phyloP scores from a whole-genome alignment of 2,797 vertebrate species.

The Pseudochirops corinnae region DNA sequence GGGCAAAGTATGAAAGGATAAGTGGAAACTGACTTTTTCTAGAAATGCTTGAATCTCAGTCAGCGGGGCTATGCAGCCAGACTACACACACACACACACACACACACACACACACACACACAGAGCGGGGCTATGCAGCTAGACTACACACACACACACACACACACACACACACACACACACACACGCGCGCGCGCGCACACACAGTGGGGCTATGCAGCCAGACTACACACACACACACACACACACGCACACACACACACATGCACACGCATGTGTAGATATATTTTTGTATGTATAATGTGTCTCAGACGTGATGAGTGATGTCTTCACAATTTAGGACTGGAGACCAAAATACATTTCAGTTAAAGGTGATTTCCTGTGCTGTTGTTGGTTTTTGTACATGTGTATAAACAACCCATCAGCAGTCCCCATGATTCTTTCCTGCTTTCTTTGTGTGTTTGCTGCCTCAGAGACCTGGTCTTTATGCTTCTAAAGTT shows the following conservation, averaged over 20 bases:
- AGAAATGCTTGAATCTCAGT: neutral
- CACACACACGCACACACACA: too few relatives aligned
- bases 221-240: too few relatives aligned
- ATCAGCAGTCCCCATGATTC: neutral
- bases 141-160: too few relatives aligned
- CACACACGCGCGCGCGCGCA: too few relatives aligned
- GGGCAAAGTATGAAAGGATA: neutral
- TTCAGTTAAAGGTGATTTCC: neutral
- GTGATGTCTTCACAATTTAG: neutral
- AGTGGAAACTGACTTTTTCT: conserved; percentile 60
- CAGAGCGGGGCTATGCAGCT: too few relatives aligned
- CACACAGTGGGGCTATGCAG: too few relatives aligned
- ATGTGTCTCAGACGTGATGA: neutral
- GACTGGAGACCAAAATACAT: conserved; percentile 24
- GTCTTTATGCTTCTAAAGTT: conserved; percentile 8
- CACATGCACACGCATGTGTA: too few relatives aligned
- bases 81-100: too few relatives aligned
- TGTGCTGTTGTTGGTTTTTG: neutral
- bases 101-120: too few relatives aligned
- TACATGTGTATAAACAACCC: neutral
- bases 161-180: too few relatives aligned
- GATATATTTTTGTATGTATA: accelerated
- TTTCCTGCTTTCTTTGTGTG: conserved; percentile 32
- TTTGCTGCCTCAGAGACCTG: conserved; percentile 60
- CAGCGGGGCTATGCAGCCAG: too few relatives aligned